A percentile compares a stretch with the other conserved stretches of the same genome.
These are phyloP conservation scores for Propithecus perrieri DNA, from an alignment of 2,797 vertebrate genomes.

Conservation along the genomic window DNA sequence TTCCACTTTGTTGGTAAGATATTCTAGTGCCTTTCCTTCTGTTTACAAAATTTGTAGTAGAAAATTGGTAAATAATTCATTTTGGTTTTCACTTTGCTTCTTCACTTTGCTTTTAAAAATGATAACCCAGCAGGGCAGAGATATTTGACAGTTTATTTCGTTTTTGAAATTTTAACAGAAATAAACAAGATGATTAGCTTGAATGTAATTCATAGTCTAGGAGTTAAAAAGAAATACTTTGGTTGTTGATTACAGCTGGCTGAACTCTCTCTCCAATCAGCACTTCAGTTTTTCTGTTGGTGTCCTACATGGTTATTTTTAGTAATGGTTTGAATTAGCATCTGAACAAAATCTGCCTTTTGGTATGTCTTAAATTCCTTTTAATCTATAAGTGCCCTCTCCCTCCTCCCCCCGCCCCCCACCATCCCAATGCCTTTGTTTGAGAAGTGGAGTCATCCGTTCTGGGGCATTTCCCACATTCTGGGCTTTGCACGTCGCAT, in stretches of 20 bases:
- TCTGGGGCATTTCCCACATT: not conserved
- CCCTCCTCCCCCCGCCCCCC: not conserved
- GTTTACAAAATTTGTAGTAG: slow-evolving; percentile 11
- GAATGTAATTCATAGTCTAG: slow-evolving; percentile 69
- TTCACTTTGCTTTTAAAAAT: not conserved
- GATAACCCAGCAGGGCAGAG: slow-evolving; percentile 21
- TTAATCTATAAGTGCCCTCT: not conserved
- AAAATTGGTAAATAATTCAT: slow-evolving; percentile 62
- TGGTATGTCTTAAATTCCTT: not conserved
- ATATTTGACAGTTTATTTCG: slow-evolving; percentile 56
- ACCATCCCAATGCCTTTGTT: not conserved
- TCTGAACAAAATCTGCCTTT: not conserved
- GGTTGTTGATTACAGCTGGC: slow-evolving; percentile 70
- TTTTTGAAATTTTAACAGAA: slow-evolving; percentile 72
- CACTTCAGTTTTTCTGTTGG: not conserved
- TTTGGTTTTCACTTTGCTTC: not conserved
- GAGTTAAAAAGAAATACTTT: slow-evolving; percentile 78
- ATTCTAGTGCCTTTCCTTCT: not conserved
- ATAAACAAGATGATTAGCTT: slow-evolving; percentile 64
- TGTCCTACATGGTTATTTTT: not conserved
- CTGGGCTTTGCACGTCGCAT: not conserved
- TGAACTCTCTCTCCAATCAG: not conserved
- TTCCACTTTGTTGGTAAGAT: not conserved
- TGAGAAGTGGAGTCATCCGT: not conserved
- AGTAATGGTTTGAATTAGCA: not conserved